Base-by-base conservation (phyloP, 2,797 vertebrate genomes). In the Chiroxiphia lanceolata region DNA sequence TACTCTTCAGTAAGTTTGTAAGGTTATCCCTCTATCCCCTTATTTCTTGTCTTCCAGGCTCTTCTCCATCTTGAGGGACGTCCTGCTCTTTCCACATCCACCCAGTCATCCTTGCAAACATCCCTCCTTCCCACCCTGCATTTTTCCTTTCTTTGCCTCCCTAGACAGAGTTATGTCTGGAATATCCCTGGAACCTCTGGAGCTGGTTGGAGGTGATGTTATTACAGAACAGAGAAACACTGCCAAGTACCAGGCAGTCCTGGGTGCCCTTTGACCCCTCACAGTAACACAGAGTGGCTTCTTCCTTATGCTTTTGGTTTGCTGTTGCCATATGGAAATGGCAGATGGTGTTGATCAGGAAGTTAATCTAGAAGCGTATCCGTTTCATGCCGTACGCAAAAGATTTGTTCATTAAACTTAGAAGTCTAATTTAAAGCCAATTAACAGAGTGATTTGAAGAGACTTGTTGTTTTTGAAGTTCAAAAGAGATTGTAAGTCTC, bases 391-490 rank as follows among this genome's bases (percentile, higher is more conserved):
- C 34, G 9, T 93, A 94, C 21, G 16, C 1, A 11, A 83, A 95
- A 94, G 94, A 95, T 91, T 91, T 92, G 89, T 96, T 96, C 96
- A 93, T 96, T 97, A 96, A 95, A 96, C 89, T 94, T 93, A 96
- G 91, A 96, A 96, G 89, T 96, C 95, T 95, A 95, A 96, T 97
- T 97, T 96, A 96, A 96, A 97, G 93, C 91, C 89, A 96, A 97
- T 96, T 96, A 96, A 94, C 57, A 1, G 72, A 92, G 91, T 91
- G 95, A 96, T 97, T 96, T 97, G 96, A 96, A 96, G 96, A 96
- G 96, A 96, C 96, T 95, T 97, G 95, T 94, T 95, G 91, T 75
- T 95, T 94, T 95, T 96, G 93, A 97, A 96, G 95, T 97, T 96
- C 95, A 97, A 97, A 97, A 91, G 96, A 91, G 91, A 95, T 89